Base-by-base conservation (phyloP, 2,888 invertebrate genomes). In the Acrobasis consociella region DNA sequence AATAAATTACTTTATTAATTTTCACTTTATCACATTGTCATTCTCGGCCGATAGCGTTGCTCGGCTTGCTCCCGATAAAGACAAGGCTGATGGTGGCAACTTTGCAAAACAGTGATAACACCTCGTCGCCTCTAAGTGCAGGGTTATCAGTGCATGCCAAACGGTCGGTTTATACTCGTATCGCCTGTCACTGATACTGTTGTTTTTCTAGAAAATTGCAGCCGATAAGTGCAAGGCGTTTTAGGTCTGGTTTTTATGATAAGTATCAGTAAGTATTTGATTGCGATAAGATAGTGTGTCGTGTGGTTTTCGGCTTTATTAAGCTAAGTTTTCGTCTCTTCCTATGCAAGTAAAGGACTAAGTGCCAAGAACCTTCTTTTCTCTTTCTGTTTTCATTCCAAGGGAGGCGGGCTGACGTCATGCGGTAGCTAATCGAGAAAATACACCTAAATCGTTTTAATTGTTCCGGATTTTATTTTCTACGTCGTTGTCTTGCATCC, bases 61-160 rank as follows among this genome's bases (percentile, higher is more conserved):
- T 68, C 71, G 72, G 65, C 65, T 61, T 65, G 52, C 31, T 31
- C 31, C 31, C 52, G 76, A 79, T 76, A 77, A 71, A 55, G 65
- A 69, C 73, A 75, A 77, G 77, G 75, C 76, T 77, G 72, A 66
- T 70, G 71, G 68, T 78, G 70, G 79, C 79, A 80, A 85, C 81
- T 77, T 86, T 83, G 84, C 83, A 85, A 83, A 85, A 81, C 82
- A 82, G 83, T 83, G 85, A 86, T 74, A 65, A 65, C 42, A 68
- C 69, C 69, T 65, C 67, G 82, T 82, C 84, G 84, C 83, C 70
- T 69, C 58, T 81, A 77, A 81, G 82, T 84, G 87, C 84, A 86
- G 85, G 90, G 89, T 89, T 91, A 91, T 91, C 90, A 65, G 60
- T 72, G 77, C 74, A 77, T 79, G 77, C 81, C 78, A 81, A 83